Percentiles rank a stretch among this genome's conserved stretches.
phyloP scores from a whole-genome alignment of 2,113 vertebrate genomes.

The Merops nubicus region DNA sequence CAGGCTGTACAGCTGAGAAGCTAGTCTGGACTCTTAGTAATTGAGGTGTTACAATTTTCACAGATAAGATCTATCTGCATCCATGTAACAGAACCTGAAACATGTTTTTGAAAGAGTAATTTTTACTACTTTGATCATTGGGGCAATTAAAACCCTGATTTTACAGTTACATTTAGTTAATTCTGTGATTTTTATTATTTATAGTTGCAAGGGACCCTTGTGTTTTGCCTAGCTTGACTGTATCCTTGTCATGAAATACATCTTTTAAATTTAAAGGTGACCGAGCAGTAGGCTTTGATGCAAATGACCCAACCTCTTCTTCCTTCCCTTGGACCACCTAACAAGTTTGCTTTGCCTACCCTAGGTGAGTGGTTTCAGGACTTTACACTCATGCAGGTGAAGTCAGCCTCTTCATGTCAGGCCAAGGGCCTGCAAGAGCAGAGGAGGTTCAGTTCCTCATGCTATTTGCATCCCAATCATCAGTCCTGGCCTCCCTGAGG shows the following conservation, averaged over 20 bases:
- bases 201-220: neutral
- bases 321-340: neutral
- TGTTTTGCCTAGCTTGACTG: neutral
- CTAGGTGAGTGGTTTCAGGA: neutral
- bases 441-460: neutral
- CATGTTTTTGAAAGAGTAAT: neutral
- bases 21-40: neutral
- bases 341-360: neutral
- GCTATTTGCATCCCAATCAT: neutral
- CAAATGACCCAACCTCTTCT: neutral
- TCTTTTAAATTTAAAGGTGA: neutral
- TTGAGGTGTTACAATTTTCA: neutral
- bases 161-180: neutral
- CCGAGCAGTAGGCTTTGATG: neutral
- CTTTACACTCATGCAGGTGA: neutral
- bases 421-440: neutral
- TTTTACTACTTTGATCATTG: neutral
- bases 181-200: neutral
- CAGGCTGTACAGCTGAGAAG: neutral
- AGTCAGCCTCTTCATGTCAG: neutral
- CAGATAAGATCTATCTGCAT: neutral
- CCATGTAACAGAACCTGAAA: neutral
- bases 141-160: neutral
- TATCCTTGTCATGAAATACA: neutral
- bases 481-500: neutral